Evolutionary conservation across 2,797 vertebrate species (phyloP).

Genomic region (Natrix natrix): DNA sequence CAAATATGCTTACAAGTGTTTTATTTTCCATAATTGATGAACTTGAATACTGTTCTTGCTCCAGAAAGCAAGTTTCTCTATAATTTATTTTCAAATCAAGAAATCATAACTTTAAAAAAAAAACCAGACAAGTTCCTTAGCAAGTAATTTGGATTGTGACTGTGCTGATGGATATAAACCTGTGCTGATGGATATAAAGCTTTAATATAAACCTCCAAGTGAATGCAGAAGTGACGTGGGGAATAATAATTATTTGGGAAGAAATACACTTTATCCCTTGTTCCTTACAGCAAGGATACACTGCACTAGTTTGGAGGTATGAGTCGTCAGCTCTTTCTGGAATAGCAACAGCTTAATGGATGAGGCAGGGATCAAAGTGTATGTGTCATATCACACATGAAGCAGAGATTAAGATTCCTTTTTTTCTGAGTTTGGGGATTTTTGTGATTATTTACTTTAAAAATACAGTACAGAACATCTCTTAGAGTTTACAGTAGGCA

Average conservation of each 20-base stretch:
- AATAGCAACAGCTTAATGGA: neutral
- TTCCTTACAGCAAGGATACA: neutral
- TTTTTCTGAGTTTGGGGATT: neutral
- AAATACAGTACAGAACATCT: neutral
- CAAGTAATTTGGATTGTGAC: neutral
- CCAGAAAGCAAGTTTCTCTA: neutral
- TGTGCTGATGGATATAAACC: neutral
- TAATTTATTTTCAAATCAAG: neutral
- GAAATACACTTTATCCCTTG: neutral
- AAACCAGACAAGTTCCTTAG: neutral
- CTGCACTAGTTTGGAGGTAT: neutral
- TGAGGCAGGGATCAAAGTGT: neutral
- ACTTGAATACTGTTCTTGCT: neutral
- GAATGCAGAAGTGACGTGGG: neutral
- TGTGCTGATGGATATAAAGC: neutral
- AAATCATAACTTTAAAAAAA: neutral
- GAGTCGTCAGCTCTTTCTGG: neutral
- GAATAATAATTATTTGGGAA: neutral
- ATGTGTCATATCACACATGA: neutral
- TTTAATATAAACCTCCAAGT: neutral
- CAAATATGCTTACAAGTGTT: neutral
- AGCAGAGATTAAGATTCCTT: neutral
- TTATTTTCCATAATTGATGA: neutral
- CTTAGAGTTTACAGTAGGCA: neutral
- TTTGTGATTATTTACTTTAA: neutral